phyloP scores from a whole-genome alignment of 1,140 invertebrate genomes.

The Drosophila kurseongensis region DNA sequence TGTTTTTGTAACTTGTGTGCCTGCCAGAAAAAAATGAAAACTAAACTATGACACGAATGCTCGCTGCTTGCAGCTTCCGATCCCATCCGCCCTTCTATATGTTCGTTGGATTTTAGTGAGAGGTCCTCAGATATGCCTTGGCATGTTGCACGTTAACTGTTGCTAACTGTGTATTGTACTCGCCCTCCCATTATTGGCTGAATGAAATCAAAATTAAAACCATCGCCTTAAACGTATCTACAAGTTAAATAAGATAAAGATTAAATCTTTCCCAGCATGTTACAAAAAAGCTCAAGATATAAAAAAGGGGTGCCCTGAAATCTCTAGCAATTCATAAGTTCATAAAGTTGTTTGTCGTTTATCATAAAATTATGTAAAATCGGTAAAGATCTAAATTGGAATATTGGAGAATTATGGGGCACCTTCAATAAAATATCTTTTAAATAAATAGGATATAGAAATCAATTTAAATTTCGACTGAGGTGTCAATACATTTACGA shows the following conservation, averaged over 20 bases:
- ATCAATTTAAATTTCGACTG: not conserved
- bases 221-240: constrained; percentile 5
- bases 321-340: not conserved
- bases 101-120: constrained; percentile 13
- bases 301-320: not conserved
- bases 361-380: no score
- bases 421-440: not conserved
- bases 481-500: no score
- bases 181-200: constrained; percentile 46
- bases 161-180: constrained; percentile 48
- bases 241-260: constrained; percentile 19
- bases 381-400: no score
- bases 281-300: not conserved
- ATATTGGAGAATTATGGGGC: not conserved
- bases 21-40: constrained; percentile 35
- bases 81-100: constrained; percentile 40
- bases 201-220: constrained; percentile 34
- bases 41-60: constrained; percentile 38
- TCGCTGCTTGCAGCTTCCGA: constrained; percentile 42
- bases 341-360: not conserved
- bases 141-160: constrained; percentile 79
- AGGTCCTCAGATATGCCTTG: constrained; percentile 39
- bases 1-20: constrained; percentile 35
- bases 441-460: not conserved
- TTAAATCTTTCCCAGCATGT: constrained; percentile 46